Conservation (phyloP, 1,140 invertebrate genomes). For the Conopomorpha cramerella region DNA sequence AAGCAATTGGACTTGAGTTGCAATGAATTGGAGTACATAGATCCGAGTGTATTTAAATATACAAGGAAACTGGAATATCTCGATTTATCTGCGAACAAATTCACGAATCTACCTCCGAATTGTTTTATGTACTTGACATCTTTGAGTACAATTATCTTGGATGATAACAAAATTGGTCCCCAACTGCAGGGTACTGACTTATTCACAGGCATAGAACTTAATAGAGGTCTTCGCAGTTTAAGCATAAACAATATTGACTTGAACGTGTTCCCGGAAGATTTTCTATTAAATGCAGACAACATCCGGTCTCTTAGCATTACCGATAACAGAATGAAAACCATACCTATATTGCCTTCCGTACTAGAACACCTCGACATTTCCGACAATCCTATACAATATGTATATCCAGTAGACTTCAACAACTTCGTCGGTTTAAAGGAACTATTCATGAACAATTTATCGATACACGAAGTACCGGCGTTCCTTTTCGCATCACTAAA, state of each 20-base stretch:
- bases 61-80: conserved; percentile 53
- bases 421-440: conserved; percentile 32
- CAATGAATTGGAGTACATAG: conserved; percentile 50
- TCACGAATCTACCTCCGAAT: conserved; percentile 38
- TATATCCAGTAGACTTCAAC: conserved; percentile 32
- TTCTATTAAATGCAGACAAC: conserved; percentile 44
- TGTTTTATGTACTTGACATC: conserved; percentile 45
- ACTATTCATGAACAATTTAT: conserved; percentile 41
- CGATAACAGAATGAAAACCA: conserved; percentile 29
- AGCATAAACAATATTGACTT: conserved; percentile 36
- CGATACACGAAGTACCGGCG: conserved; percentile 30
- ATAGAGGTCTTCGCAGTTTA: conserved; percentile 28
- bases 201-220: conserved; percentile 37
- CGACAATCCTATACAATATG: conserved; percentile 33
- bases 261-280: conserved; percentile 27
- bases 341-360: conserved; percentile 45
- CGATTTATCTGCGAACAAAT: conserved; percentile 59
- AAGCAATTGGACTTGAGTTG: conserved; percentile 58
- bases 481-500: conserved; percentile 30
- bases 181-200: conserved; percentile 23
- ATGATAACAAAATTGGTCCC: conserved; percentile 37
- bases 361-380: conserved; percentile 50
- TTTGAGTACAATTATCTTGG: conserved; percentile 49
- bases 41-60: conserved; percentile 43
- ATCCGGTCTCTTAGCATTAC: conserved; percentile 29